Conservation (phyloP, 2,113 vertebrate genomes). For the Hypomesus transpacificus region DNA sequence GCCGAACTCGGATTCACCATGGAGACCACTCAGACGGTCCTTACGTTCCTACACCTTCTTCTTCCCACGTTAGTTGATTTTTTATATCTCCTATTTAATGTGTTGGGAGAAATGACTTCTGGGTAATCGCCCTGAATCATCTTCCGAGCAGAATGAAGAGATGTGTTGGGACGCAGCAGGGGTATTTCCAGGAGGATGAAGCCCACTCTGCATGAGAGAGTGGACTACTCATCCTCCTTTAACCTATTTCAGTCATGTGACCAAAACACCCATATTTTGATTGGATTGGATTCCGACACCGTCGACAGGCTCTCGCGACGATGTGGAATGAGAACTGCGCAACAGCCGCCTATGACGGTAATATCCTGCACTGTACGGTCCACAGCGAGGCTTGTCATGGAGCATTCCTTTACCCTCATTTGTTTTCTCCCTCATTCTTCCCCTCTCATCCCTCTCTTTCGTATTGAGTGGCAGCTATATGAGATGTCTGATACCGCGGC, state of each 20-base stretch:
- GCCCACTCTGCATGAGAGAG: not conserved
- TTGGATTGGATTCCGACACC: not conserved
- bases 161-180: slow-evolving; percentile 2
- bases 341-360: not conserved
- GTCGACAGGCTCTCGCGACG: not conserved
- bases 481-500: slow-evolving; percentile 34
- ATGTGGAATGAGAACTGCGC: not conserved
- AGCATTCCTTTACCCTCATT: not conserved
- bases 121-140: slow-evolving; percentile 26
- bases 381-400: not conserved
- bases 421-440: slow-evolving; percentile 9
- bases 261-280: slow-evolving; percentile 4
- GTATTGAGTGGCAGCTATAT: slow-evolving; percentile 33
- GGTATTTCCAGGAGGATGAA: not conserved
- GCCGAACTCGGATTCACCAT: slow-evolving; percentile 15
- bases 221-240: not conserved
- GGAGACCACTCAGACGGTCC: not conserved
- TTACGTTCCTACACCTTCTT: not conserved
- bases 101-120: not conserved
- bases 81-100: not conserved
- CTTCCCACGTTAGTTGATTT: slow-evolving; percentile 7
- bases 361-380: too few relatives aligned
- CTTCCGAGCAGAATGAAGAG: slow-evolving; percentile 24
- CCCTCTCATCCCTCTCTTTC: slow-evolving; percentile 13
- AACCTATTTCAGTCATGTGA: slow-evolving; percentile 12